Evolutionary conservation across 2,113 vertebrate genomes (phyloP).

Genomic region (Thymallus thymallus): DNA sequence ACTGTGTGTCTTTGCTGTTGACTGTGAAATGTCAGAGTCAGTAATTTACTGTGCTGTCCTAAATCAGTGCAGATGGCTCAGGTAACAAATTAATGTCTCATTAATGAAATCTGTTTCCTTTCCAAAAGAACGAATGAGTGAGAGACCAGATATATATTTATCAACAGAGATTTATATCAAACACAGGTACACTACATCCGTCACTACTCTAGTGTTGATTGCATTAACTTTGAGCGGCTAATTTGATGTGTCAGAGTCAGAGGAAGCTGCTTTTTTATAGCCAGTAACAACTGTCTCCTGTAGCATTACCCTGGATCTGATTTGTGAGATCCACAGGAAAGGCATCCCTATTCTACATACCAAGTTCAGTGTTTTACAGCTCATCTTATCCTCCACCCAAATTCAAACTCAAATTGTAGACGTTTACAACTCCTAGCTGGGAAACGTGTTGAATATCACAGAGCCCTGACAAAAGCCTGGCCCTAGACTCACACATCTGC

Average conservation of each 20-base stretch:
- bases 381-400: constrained; percentile 61
- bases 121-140: not conserved
- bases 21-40: constrained; percentile 45
- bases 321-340: constrained; percentile 38
- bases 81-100: not conserved
- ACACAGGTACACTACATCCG: not conserved
- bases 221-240: not conserved
- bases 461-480: constrained; percentile 44
- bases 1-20: constrained; percentile 55
- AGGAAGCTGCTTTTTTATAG: constrained; percentile 44
- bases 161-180: not conserved
- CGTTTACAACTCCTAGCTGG: constrained; percentile 52
- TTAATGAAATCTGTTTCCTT: no score
- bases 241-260: not conserved
- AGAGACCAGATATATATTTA: no score
- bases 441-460: constrained; percentile 65
- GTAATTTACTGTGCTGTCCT: constrained; percentile 11
- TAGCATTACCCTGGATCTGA: not conserved
- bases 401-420: constrained; percentile 70
- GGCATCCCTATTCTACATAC: constrained; percentile 47
- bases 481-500: constrained; percentile 14
- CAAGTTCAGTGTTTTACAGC: constrained; percentile 74
- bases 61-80: not conserved
- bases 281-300: constrained; percentile 45
- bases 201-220: not conserved